Base-by-base conservation (phyloP, 2,888 invertebrate genomes). In the Bugula neritina region DNA sequence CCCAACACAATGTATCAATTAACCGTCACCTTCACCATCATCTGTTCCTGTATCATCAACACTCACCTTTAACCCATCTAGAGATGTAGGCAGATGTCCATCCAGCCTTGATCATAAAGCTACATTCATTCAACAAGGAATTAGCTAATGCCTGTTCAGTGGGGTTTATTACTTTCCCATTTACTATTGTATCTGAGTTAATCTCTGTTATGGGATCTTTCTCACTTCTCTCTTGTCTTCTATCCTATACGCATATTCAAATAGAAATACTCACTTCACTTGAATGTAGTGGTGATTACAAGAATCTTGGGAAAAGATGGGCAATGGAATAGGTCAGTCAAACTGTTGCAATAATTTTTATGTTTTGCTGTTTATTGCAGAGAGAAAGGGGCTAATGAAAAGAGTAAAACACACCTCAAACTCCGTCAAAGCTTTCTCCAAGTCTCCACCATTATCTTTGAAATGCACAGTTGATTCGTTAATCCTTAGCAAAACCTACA, bases 61-160 rank as follows among this genome's bases (percentile, higher is more conserved):
- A 27, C 63, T 29, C 31, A 63, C 63, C 63, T 63, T 63, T 63
- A 31, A 63, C 31, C 63, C 63, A 63, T 27, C 63, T 63, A 34
- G 10, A 10, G 29, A 63, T 21, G 63, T 63, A 63, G 5, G 63
- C 29, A 29, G 63, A 25, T 3, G 29, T 63, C 63, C 63, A 63
- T 31, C 31, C 63, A 13, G 63, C 31, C n/a, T 31, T 63, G 63
- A 63, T 34, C 10, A 63, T 63, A n/a, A 3, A 25, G 29, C 5
- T 3, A 34, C 63, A 63, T 13, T 21, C 63, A 25, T 21, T 31
- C 2, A 63, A 10, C 31, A 63, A 31, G 10, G 31, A 13, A 3
- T 63, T 63, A 10, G 63, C 27, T n/a, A 25, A 31, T 2, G 63
- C 63, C 63, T 31, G 27, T 31, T 63, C 63, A 5, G 63, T 63